A percentile compares a stretch with the other conserved stretches of the same genome.
These are phyloP conservation scores for Phataginus tetradactyla DNA, from an alignment of 2,797 vertebrate genomes.

Conservation along the genomic window DNA sequence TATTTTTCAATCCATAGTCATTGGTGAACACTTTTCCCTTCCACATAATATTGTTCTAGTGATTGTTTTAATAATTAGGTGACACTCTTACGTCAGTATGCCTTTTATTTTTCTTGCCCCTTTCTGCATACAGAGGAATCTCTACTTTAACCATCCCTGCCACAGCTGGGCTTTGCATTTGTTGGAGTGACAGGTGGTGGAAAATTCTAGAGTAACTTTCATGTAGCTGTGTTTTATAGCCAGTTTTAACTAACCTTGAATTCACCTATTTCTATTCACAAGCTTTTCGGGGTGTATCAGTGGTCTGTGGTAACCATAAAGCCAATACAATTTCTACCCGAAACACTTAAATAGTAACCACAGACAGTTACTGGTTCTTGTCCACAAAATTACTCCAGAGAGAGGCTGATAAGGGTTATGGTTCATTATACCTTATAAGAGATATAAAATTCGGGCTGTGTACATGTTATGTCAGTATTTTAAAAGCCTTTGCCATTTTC, in stretches of 20 bases:
- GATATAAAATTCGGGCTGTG: rapidly evolving
- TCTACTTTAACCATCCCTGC: background rate
- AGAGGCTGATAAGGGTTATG: background rate
- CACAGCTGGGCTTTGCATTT: background rate
- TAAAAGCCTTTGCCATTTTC: background rate
- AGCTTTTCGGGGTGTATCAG: background rate
- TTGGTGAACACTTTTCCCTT: background rate
- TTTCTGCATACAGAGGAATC: background rate
- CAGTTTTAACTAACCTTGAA: background rate
- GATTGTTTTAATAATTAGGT: background rate
- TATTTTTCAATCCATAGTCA: background rate
- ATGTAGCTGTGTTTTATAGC: background rate
- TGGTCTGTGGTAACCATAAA: background rate
- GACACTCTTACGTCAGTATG: background rate
- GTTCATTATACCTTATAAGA: background rate
- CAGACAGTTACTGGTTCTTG: background rate
- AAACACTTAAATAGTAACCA: background rate
- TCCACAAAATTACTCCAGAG: background rate
- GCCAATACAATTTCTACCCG: background rate
- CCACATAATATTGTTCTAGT: background rate
- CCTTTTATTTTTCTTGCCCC: background rate
- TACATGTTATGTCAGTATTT: background rate
- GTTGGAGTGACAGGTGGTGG: background rate
- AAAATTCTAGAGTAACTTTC: background rate
- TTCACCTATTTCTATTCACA: background rate